These are phyloP conservation scores for Oxyteleia sp. DNA, from an alignment of 2,888 invertebrate genomes.

Conservation along the genomic window DNA sequence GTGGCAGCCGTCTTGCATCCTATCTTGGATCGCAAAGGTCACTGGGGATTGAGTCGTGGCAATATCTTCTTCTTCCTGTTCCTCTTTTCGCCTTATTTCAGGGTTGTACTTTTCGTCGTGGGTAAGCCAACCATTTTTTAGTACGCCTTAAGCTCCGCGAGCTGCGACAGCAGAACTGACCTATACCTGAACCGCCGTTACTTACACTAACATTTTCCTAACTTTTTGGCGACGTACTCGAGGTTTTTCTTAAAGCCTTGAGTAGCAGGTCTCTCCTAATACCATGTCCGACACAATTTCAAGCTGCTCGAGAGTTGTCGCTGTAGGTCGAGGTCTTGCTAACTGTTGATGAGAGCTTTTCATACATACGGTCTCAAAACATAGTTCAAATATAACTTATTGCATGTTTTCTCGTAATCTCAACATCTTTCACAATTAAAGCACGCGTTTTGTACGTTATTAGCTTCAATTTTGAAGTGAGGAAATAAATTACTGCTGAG, in stretches of 20 bases:
- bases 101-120: slow-evolving; percentile 49
- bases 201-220: slow-evolving; percentile 63
- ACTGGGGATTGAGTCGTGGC: slow-evolving; percentile 52
- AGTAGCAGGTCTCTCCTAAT: slow-evolving; percentile 62
- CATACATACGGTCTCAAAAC: slow-evolving; percentile 30
- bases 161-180: slow-evolving; percentile 52
- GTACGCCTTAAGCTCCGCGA: slow-evolving; percentile 50
- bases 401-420: slow-evolving; percentile 36
- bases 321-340: slow-evolving; percentile 68
- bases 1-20: slow-evolving; percentile 32
- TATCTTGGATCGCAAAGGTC: slow-evolving; percentile 65
- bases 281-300: slow-evolving; percentile 68
- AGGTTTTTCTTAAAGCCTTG: slow-evolving; percentile 66
- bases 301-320: slow-evolving; percentile 51
- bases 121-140: slow-evolving; percentile 67
- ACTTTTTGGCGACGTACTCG: slow-evolving; percentile 66
- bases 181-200: slow-evolving; percentile 50
- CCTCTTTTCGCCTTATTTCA: slow-evolving; percentile 37
- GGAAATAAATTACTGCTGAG: slow-evolving; percentile 15
- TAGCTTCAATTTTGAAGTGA: slow-evolving; percentile 16
- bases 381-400: slow-evolving; percentile 48
- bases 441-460: slow-evolving; percentile 24
- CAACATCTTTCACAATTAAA: slow-evolving; percentile 51
- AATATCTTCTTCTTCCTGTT: slow-evolving; percentile 62
- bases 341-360: slow-evolving; percentile 62